Evolutionary conservation across 2,113 vertebrate species (phyloP).

Genomic region (Callipepla squamata): DNA sequence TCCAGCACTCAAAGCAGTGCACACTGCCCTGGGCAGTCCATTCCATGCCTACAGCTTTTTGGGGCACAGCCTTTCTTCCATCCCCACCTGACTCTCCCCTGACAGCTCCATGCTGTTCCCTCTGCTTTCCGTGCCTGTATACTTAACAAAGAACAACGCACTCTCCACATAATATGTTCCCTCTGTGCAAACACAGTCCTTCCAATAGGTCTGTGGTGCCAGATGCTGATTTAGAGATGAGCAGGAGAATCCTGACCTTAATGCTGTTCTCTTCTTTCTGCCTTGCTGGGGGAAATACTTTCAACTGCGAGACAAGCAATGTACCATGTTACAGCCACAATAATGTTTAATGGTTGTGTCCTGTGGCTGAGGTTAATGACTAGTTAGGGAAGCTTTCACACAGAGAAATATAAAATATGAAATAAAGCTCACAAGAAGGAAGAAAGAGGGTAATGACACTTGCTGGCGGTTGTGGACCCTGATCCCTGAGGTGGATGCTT

Average conservation of each 20-base stretch:
- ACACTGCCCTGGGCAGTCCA: too few species aligned
- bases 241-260: constrained; percentile 30
- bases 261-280: background rate
- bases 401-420: background rate
- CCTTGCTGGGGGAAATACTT: constrained; percentile 19
- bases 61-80: too few species aligned
- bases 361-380: constrained; percentile 59
- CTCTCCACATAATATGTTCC: accelerated
- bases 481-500: background rate
- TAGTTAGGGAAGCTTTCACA: constrained; percentile 43
- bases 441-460: background rate
- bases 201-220: background rate
- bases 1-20: too few species aligned
- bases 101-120: too few species aligned
- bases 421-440: background rate
- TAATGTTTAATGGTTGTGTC: constrained; percentile 61
- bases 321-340: constrained; percentile 53
- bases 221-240: background rate
- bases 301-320: constrained; percentile 9
- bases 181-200: background rate
- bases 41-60: too few species aligned
- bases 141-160: background rate
- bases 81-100: too few species aligned
- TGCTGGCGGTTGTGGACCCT: background rate
- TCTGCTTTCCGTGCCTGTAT: background rate